Base-by-base conservation (phyloP, 1,140 invertebrate species). In the Brachionus plicatilis region DNA sequence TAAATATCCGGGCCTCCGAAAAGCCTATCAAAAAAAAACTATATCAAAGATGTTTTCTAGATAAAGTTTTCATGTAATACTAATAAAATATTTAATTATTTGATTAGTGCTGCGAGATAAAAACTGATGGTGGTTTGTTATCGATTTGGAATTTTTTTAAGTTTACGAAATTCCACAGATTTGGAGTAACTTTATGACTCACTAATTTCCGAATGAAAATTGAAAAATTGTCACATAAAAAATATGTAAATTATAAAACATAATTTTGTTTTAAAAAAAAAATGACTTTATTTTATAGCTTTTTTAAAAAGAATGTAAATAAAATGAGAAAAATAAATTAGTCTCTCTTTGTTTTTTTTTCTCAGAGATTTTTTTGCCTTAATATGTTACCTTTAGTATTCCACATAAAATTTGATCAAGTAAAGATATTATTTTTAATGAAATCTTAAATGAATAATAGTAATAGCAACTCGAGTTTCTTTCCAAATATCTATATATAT, bases 391-490 rank as follows among this genome's bases (percentile, higher is more conserved):
- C 53, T 60, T 60, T 60, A 60, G 27, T 60, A 60, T 20, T 20
- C 20, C 20, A 60, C 20, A 60, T 24, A 60, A 60, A 47, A 60
- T 60, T 60, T 60, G n/a, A 60, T 60, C 17, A 60, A 60, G 17
- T 60, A 60, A 27, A 20, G 17, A 60, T 60, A 60, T 60, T 60
- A 20, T 60, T 60, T 60, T 60, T 20, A 60, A 60, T 60, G 53
- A 60, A 60, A 60, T 60, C 53, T 60, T 60, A 60, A 60, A 60
- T 60, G 53, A 60, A 60, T 60, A 60, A 60, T 60, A 60, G 53
- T 60, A 60, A 60, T 20, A 60, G 17, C n/a, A 17, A 56, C 12
- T 17, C 53, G 20, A 60, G 53, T 20, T 60, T 60, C 53, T 60
- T 53, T 53, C 33, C 6, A 47, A 47, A 47, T 47, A 37, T 37